phyloP scores from a whole-genome alignment of 2,888 invertebrate species.

The Thereva nobilitata region DNA sequence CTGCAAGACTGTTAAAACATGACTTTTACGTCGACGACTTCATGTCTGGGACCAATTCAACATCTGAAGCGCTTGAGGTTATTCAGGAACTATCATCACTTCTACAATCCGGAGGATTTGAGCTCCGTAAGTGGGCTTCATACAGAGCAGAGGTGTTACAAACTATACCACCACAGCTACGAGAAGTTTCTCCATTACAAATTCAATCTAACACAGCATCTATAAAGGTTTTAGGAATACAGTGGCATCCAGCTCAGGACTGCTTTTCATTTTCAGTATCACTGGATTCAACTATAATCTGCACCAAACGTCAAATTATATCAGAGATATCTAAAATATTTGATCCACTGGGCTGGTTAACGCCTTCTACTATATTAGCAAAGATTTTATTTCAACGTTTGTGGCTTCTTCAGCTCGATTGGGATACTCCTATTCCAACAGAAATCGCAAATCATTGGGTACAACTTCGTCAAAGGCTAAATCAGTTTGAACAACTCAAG shows the following conservation, averaged over 20 bases:
- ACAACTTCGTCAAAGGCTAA: too few species aligned
- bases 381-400: conserved; percentile 5
- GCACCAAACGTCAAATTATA: background rate
- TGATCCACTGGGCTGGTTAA: conserved; percentile 1
- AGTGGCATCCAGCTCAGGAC: too few species aligned
- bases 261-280: conserved; percentile 6
- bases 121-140: too few species aligned
- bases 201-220: too few species aligned
- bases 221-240: too few species aligned
- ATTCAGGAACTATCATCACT: background rate
- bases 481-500: too few species aligned
- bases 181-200: too few species aligned
- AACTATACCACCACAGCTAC: too few species aligned
- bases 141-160: too few species aligned
- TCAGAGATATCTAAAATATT: conserved; percentile 6
- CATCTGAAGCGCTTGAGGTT: background rate
- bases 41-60: background rate
- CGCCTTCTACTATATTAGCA: too few species aligned
- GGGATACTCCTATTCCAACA: too few species aligned
- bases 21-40: background rate
- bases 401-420: conserved; percentile 6
- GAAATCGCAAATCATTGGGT: too few species aligned
- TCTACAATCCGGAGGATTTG: background rate
- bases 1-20: conserved; percentile 6
- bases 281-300: conserved; percentile 10